A percentile compares a stretch with the other conserved stretches of the same genome.
These are phyloP conservation scores for Antitype chi DNA, from an alignment of 2,888 invertebrate genomes.

Conservation along the genomic window DNA sequence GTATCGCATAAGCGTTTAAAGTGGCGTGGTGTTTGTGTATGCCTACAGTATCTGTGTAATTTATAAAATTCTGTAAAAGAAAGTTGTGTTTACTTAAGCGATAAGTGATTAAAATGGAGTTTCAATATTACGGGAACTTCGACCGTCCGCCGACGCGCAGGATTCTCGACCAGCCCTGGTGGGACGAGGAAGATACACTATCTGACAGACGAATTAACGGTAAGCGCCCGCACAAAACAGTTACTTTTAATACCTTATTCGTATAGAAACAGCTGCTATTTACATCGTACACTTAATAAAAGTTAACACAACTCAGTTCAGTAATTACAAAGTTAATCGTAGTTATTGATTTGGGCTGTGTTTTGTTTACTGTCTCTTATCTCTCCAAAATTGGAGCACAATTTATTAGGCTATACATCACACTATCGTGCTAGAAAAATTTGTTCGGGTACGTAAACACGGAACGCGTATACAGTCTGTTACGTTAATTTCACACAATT, in stretches of 20 bases:
- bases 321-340: slow-evolving; percentile 30
- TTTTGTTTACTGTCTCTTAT: slow-evolving; percentile 59
- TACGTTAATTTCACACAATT: slow-evolving; percentile 34
- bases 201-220: slow-evolving; percentile 85
- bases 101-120: slow-evolving; percentile 80
- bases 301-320: slow-evolving; percentile 22
- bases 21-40: slow-evolving; percentile 78
- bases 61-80: slow-evolving; percentile 63
- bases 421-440: slow-evolving; percentile 46
- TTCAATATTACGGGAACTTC: slow-evolving; percentile 86
- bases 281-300: slow-evolving; percentile 8
- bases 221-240: slow-evolving; percentile 69
- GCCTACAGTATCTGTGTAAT: slow-evolving; percentile 61
- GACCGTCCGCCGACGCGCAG: slow-evolving; percentile 78
- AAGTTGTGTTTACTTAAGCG: slow-evolving; percentile 48
- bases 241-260: slow-evolving; percentile 11
- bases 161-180: slow-evolving; percentile 84
- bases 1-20: slow-evolving; percentile 80
- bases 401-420: slow-evolving; percentile 50
- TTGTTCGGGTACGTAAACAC: slow-evolving; percentile 42
- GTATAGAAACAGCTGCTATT: slow-evolving; percentile 25
- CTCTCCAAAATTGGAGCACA: slow-evolving; percentile 50
- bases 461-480: slow-evolving; percentile 21
- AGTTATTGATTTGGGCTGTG: slow-evolving; percentile 13
- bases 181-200: slow-evolving; percentile 88